Percentiles rank a stretch among this genome's conserved stretches.
These are phyloP conservation scores for Salminus brasiliensis DNA, from an alignment of 2,113 vertebrate species.

Conservation along the genomic window DNA sequence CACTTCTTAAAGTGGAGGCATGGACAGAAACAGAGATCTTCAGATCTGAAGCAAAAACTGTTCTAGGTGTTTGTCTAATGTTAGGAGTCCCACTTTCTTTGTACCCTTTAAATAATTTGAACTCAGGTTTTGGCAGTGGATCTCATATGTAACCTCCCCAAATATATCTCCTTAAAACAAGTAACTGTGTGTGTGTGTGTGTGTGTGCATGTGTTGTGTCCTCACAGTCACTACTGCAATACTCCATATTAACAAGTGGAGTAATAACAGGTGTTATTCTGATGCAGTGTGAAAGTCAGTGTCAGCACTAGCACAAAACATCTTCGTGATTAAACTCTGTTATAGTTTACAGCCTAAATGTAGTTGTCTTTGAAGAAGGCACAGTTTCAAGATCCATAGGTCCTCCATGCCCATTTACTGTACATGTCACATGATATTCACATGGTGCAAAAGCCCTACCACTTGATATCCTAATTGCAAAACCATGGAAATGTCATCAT, in stretches of 20 bases:
- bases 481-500: slow-evolving; percentile 11
- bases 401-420: slow-evolving; percentile 6
- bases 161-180: no score
- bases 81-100: no score
- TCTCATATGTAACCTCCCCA: no score
- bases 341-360: neutral
- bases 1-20: no score
- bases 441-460: neutral
- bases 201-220: no score
- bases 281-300: neutral
- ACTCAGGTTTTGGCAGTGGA: no score
- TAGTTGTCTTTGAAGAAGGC: neutral
- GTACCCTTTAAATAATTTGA: no score
- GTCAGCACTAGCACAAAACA: neutral
- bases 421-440: slow-evolving; percentile 14
- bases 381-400: neutral
- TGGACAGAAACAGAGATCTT: no score
- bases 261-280: neutral
- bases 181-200: no score
- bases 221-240: no score
- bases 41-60: no score
- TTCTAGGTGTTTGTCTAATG: no score
- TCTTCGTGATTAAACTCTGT: neutral
- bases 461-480: neutral
- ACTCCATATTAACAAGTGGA: neutral